Evolutionary conservation across 1,140 invertebrate species (phyloP).

Genomic region (Drosophila micromelanica): DNA sequence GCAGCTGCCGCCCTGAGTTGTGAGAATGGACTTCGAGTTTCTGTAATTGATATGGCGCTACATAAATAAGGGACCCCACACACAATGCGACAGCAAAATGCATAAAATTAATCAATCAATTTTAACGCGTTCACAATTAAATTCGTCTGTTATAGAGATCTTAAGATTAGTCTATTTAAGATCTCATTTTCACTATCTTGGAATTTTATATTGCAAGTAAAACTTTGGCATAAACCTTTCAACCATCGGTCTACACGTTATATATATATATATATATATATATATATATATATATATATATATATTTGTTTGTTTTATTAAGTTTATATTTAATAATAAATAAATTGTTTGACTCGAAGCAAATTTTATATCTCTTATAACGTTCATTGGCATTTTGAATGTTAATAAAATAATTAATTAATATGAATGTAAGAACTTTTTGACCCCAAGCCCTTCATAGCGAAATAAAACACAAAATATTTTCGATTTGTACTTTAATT

Average conservation of each 20-base stretch:
- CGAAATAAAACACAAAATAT: background rate
- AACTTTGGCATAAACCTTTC: too few species aligned
- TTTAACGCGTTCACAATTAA: background rate
- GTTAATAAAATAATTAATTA: background rate
- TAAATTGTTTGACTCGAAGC: too few species aligned
- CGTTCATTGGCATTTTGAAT: too few species aligned
- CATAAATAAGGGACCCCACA: constrained; percentile 14
- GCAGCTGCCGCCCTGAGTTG: constrained; percentile 26
- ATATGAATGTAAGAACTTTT: background rate
- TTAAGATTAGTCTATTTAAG: background rate
- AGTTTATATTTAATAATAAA: too few species aligned
- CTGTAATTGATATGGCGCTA: constrained; percentile 62
- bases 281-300: too few species aligned
- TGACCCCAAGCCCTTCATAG: too few species aligned
- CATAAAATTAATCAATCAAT: background rate
- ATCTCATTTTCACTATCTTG: too few species aligned
- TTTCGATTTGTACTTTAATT: constrained; percentile 3
- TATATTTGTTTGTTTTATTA: too few species aligned
- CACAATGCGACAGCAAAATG: background rate
- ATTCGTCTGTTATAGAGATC: background rate
- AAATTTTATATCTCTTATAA: too few species aligned
- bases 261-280: too few species aligned
- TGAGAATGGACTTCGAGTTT: constrained; percentile 42
- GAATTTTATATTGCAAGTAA: too few species aligned
- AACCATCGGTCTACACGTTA: too few species aligned